Base-by-base conservation (phyloP, 2,797 vertebrate species). In the Danionella dracula region DNA sequence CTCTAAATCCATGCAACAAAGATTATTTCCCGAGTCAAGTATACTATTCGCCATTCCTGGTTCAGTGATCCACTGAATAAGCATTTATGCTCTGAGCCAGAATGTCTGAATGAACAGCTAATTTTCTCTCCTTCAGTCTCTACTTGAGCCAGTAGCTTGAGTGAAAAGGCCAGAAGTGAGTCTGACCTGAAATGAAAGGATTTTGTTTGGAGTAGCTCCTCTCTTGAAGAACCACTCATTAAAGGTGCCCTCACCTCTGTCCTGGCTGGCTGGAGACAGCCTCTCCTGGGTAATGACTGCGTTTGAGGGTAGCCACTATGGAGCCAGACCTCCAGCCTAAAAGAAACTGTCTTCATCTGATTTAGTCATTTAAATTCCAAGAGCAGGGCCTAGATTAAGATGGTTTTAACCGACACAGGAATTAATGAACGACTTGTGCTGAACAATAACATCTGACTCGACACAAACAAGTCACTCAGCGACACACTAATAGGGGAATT, bases 381-480 rank as follows among this genome's bases (percentile, higher is more conserved):
- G 75, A 77, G 80, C 71, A 71, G 66, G 73, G 16, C 66, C 46
- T 31, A 76, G 76, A 81, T 83, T 83, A 81, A 65, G 67, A 75
- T 74, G 62, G 81, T 71, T 54, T 79, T 81, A 81, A 78, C 70
- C 29, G 69, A 71, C 66, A 45, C 50, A 31, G 66, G 75, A 80
- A 81, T 78, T 80, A 77, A 71, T 72, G 67, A 66, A 51, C 55
- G 16, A 71, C 67, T 81, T 64, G 61, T 72, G 72, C 71, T 5
- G 40, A 77, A 73, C 74, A 40, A 73, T 83, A 86, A 87, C 79
- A 82, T 85, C 83, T 69, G 62, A 77, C 68, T 74, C 58, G 70
- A 83, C 79, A 76, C 80, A 84, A 82, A 87, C 81, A 83, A 80
- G 84, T 81, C 76, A 77, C 70, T 66, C 76, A 75, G 70, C 19